phyloP scores from a whole-genome alignment of 35 echinoderm and acorn worm species.

The Ophioderma brevispina region DNA sequence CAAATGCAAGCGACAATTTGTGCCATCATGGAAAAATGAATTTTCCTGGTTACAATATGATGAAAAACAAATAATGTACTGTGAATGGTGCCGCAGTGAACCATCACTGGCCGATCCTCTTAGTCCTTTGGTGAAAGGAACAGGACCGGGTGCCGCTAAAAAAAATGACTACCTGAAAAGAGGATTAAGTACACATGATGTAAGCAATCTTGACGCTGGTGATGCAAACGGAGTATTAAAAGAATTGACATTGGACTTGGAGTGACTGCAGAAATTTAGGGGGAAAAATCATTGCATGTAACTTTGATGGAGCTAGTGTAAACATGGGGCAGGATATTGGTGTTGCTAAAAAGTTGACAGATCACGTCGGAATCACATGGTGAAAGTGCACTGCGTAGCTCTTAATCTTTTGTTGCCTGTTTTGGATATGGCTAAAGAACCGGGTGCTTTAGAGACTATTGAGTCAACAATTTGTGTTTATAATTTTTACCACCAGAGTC shows the following conservation, averaged over 20 bases:
- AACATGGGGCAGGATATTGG: slow-evolving; percentile 6
- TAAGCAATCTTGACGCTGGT: neutral
- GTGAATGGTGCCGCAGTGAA: slow-evolving; percentile 2
- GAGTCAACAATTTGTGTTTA: neutral
- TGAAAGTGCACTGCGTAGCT: slow-evolving; percentile 16
- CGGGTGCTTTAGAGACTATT: neutral
- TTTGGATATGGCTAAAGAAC: neutral
- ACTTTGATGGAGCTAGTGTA: neutral
- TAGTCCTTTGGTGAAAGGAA: neutral
- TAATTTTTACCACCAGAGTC: neutral
- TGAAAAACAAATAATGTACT: slow-evolving; percentile 5
- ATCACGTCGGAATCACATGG: neutral
- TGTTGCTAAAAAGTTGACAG: neutral
- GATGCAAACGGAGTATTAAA: neutral
- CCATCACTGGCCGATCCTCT: slow-evolving; percentile 9
- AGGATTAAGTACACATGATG: neutral
- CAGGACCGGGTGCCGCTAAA: neutral
- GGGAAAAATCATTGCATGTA: neutral
- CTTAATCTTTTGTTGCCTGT: slow-evolving; percentile 24
- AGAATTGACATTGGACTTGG: neutral
- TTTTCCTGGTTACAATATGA: neutral
- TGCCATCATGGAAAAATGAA: neutral
- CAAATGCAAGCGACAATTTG: slow-evolving; percentile 10
- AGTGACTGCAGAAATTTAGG: neutral
- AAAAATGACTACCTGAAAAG: neutral